Conservation (phyloP, 2,797 vertebrate genomes). For the Rachycentron canadum region DNA sequence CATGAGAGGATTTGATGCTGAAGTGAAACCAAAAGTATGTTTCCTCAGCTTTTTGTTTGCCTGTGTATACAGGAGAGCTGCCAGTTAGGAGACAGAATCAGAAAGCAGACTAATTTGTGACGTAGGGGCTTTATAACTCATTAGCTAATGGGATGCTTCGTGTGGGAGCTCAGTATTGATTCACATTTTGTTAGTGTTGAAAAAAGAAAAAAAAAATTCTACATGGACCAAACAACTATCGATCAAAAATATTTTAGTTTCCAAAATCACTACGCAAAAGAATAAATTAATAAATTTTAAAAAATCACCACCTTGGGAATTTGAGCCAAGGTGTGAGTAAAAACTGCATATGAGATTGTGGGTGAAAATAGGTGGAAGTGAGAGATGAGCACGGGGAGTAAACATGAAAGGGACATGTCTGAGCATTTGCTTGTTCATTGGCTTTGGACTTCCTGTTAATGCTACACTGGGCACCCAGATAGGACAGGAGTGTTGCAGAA, state of each 20-base stretch:
- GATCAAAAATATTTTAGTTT: no score
- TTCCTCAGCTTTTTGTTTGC: constrained; percentile 25
- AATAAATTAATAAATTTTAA: no score
- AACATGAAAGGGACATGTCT: constrained; percentile 36
- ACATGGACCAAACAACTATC: constrained; percentile 7
- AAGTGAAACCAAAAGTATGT: constrained; percentile 41
- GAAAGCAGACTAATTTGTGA: background rate
- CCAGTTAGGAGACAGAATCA: background rate
- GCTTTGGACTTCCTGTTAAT: constrained; percentile 44
- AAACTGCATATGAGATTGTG: background rate
- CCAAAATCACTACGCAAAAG: background rate
- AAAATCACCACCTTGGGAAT: background rate
- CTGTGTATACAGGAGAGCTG: background rate
- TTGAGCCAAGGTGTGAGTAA: constrained; percentile 2
- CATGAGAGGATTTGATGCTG: constrained; percentile 11
- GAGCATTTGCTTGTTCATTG: constrained; percentile 45
- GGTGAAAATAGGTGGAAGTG: constrained; percentile 37
- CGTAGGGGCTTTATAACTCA: background rate
- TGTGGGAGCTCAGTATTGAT: background rate
- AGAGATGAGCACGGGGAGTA: constrained; percentile 23
- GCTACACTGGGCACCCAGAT: constrained; percentile 28
- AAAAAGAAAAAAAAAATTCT: background rate
- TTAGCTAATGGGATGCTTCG: constrained; percentile 9
- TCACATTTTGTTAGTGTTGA: background rate
- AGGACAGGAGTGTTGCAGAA: constrained; percentile 14